Evolutionary conservation across 2,113 vertebrate species (phyloP).

Genomic region (Neogobius melanostomus): DNA sequence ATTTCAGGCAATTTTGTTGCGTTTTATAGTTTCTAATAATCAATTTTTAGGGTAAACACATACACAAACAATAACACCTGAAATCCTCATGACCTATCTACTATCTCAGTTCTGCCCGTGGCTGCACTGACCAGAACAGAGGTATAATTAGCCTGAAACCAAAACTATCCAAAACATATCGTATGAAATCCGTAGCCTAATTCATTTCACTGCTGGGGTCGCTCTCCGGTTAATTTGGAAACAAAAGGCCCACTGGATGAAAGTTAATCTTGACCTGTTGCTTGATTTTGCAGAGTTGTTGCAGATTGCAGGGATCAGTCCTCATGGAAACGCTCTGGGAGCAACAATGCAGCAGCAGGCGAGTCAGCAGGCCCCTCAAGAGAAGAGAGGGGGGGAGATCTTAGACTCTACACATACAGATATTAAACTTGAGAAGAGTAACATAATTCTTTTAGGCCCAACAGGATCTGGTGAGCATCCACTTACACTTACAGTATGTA

Average conservation of each 20-base stretch:
- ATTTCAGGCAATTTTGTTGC: too few relatives aligned
- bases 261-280: constrained; percentile 9
- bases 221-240: not conserved
- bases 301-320: constrained; percentile 96
- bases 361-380: constrained; percentile 89
- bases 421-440: constrained; percentile 98
- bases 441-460: constrained; percentile 95
- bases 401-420: constrained; percentile 89
- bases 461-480: constrained; percentile 89
- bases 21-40: too few relatives aligned
- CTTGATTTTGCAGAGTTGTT: constrained; percentile 83
- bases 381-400: constrained; percentile 92
- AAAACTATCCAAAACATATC: constrained; percentile 5
- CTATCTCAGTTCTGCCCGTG: constrained; percentile 28
- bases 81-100: constrained; percentile 54
- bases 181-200: constrained; percentile 1
- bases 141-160: constrained; percentile 47
- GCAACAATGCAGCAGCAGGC: constrained; percentile 95
- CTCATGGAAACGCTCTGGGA: constrained; percentile 93
- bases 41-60: not conserved
- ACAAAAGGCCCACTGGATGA: not conserved
- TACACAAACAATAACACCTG: constrained; percentile 15
- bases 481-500: not conserved
- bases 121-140: constrained; percentile 2
- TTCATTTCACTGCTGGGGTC: not conserved